Conservation (phyloP, 2,888 invertebrate genomes). For the Stomorhina lunata region DNA sequence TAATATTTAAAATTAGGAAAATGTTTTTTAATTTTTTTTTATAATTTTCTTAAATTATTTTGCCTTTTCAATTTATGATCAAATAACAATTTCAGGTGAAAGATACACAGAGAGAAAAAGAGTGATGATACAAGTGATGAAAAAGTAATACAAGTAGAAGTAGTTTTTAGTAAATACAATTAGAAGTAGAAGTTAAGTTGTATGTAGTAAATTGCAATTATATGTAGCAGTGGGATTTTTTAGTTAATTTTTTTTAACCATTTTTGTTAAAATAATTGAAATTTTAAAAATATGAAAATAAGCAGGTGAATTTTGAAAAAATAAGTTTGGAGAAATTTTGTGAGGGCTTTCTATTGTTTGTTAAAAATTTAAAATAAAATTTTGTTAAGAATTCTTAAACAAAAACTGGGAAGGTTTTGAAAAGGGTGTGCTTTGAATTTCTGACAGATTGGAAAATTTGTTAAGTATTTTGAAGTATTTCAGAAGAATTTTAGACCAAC, state of each 20-base stretch:
- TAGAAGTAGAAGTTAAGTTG: background rate
- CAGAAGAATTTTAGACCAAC: background rate
- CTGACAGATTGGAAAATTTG: background rate
- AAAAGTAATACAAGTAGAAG: background rate
- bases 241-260: background rate
- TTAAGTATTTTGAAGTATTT: background rate
- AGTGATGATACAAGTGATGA: constrained; percentile 33
- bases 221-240: constrained; percentile 28
- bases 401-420: background rate
- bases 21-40: background rate
- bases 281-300: background rate
- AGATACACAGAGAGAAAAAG: constrained; percentile 28
- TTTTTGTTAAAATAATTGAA: constrained; percentile 4
- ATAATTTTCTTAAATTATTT: constrained; percentile 26
- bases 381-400: too few relatives aligned
- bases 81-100: too few relatives aligned
- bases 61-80: too few relatives aligned
- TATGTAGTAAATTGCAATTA: constrained; percentile 4
- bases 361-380: too few relatives aligned
- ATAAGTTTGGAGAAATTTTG: too few relatives aligned
- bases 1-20: constrained; percentile 1
- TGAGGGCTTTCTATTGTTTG: too few relatives aligned
- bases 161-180: constrained; percentile 2
- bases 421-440: background rate
- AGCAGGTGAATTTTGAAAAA: background rate